Evolutionary conservation across 2,113 vertebrate species (phyloP), one percentile per base, ranked within the genome.

Genomic region (Nothoprocta perdicaria): DNA sequence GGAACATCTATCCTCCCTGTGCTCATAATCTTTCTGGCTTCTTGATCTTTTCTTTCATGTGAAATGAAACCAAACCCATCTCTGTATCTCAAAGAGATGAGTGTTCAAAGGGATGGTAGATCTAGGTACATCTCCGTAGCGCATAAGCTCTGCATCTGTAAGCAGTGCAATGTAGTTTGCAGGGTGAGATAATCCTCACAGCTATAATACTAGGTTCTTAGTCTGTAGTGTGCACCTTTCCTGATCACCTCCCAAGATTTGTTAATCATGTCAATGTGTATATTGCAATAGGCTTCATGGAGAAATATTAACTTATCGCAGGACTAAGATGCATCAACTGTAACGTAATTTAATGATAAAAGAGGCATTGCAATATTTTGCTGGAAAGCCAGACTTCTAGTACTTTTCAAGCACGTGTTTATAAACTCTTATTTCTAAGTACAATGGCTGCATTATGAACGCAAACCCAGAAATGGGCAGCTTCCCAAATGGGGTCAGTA

Each of bases 381-480:
- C 83, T 94, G 94, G 90, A 86, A 86, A 94, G 78, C 45, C 87
- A 88, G 85, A 71, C 52, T 91, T 69, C 78, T 48, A 86, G 91
- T 94, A 41, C 48, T 93, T 87, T 38, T 91, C 79, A 86, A 83
- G 38, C 67, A 80, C 87, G 65, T 95, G 92, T 95, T 96, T 96
- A 95, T 96, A 96, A 97, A 93, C 80, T 80, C 65, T 83, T 87
- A 65, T 6, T 94, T 87, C 77, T 69, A 91, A 94, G 85, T 69
- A 94, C 95, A 96, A 97, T 95, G 94, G 88, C 74, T 79, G 50
- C 80, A 91, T 96, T 96, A 94, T 95, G 69, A 94, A 71, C 0
- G 31, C 77, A 80, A 85, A 78, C 91, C 88, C 9, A 7, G 78
- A 55, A 91, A 82, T 48, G 93, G 96, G 92, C 96, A 92, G 38